Conservation (phyloP, 2,113 vertebrate species). For the Poeciliopsis turrubarensis region DNA sequence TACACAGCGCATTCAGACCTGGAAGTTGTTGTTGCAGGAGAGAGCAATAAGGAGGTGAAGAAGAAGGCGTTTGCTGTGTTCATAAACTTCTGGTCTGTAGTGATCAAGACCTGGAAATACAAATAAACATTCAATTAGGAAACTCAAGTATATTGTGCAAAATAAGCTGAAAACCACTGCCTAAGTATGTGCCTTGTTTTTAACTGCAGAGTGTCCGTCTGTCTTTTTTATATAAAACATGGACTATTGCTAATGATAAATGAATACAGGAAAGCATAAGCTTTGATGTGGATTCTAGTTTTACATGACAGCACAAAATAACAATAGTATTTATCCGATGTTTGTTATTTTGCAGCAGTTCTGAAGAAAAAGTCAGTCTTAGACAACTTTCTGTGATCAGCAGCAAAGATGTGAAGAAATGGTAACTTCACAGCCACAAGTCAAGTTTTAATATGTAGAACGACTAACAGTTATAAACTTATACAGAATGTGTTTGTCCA, state of each 20-base stretch:
- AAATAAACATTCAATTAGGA: constrained; percentile 13
- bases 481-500: constrained; percentile 14
- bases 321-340: not conserved
- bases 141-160: not conserved
- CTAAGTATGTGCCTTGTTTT: too few relatives aligned
- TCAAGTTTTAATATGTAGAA: too few relatives aligned
- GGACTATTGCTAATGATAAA: not conserved
- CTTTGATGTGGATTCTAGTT: not conserved
- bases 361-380: constrained; percentile 8
- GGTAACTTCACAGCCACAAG: not conserved
- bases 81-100: constrained; percentile 96
- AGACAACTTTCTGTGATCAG: not conserved
- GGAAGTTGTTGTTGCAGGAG: constrained; percentile 95
- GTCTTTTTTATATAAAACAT: not conserved
- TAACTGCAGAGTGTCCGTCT: too few relatives aligned
- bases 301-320: not conserved
- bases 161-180: not conserved
- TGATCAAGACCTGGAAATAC: constrained; percentile 90
- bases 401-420: not conserved
- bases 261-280: not conserved
- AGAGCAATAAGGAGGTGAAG: constrained; percentile 95
- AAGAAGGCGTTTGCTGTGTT: constrained; percentile 95
- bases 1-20: constrained; percentile 59
- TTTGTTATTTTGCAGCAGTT: not conserved
- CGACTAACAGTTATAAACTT: not conserved